A percentile compares a stretch with the other conserved stretches of the same genome.
phyloP scores from a whole-genome alignment of 2,797 vertebrate species.

The Enteromius afrohamiltoni region DNA sequence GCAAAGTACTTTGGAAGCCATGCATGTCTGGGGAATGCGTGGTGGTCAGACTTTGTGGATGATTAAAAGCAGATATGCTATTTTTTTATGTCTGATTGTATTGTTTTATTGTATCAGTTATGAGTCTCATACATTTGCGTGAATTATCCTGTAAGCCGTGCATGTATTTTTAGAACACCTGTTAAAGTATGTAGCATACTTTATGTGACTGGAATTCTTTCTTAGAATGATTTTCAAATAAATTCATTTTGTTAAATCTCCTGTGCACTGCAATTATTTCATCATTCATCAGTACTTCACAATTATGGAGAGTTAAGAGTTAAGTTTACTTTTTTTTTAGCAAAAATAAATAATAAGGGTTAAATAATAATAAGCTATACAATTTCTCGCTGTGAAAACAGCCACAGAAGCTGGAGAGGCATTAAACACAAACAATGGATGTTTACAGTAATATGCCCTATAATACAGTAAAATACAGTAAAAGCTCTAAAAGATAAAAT shows the following conservation, averaged over 20 bases:
- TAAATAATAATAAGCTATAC: too few relatives aligned
- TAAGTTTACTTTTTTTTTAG: too few relatives aligned
- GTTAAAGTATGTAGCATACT: neutral
- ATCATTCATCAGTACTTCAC: neutral
- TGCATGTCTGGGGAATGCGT: neutral
- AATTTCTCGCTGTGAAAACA: too few relatives aligned
- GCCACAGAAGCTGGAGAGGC: too few relatives aligned
- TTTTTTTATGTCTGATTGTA: neutral
- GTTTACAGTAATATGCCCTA: neutral
- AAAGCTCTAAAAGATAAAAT: neutral
- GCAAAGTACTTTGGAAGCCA: neutral
- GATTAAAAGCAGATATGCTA: neutral
- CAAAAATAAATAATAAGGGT: too few relatives aligned
- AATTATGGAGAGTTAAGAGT: neutral
- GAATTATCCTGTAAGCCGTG: neutral
- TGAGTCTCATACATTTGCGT: neutral
- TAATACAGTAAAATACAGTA: neutral
- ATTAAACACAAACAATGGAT: neutral
- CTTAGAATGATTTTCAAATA: slow-evolving; percentile 8
- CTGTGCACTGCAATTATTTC: neutral
- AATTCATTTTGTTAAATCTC: neutral
- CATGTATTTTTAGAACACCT: neutral
- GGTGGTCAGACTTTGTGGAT: neutral
- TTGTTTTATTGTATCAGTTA: neutral
- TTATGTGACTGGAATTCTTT: neutral